Percentiles rank a stretch among this genome's conserved stretches.
Evolutionary conservation across 2,113 vertebrate genomes (phyloP).

Genomic region (Telmatochromis sp.): DNA sequence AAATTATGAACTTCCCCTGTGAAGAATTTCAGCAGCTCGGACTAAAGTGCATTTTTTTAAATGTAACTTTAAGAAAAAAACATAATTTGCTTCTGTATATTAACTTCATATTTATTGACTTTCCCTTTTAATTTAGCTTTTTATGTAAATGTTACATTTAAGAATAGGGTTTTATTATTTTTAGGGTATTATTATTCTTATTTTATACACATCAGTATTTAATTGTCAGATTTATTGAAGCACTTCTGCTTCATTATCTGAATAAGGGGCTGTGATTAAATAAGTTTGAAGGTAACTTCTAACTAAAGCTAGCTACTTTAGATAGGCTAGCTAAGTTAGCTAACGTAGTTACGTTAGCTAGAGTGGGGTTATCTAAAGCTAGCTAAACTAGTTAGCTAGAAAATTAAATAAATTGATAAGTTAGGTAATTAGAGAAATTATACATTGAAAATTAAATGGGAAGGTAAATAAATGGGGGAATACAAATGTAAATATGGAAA

Average conservation of each 20-base stretch:
- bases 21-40: constrained; percentile 8
- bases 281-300: not conserved
- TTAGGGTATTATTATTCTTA: too few relatives aligned
- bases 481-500: not conserved
- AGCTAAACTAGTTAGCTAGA: not conserved
- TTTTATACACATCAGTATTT: not conserved
- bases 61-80: not conserved
- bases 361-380: not conserved
- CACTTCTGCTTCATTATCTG: not conserved
- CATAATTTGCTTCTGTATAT: not conserved
- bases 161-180: not conserved
- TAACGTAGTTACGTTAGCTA: not conserved
- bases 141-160: not conserved
- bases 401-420: not conserved
- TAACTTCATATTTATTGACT: not conserved
- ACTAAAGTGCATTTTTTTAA: constrained; percentile 49
- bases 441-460: not conserved
- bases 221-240: not conserved
- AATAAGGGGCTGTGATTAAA: not conserved
- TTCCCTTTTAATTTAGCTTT: not conserved
- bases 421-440: not conserved
- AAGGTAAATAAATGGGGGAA: not conserved
- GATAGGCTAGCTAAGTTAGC: not conserved
- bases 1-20: constrained; percentile 8
- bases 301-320: not conserved